Conservation (phyloP, 2,113 vertebrate genomes). For the Spea multiplicata region DNA sequence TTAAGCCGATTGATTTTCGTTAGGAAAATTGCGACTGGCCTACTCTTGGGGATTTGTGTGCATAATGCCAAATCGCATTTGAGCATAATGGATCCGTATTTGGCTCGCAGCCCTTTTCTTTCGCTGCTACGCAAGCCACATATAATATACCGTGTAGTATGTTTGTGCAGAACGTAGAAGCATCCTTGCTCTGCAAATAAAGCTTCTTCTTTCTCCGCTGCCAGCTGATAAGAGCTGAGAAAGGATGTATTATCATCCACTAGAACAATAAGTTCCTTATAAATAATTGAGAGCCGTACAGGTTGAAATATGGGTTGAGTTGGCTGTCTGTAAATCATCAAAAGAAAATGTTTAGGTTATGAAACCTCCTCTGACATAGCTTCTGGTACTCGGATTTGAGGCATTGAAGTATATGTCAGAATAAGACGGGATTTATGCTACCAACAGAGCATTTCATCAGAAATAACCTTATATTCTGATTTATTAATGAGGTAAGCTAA, state of each 20-base stretch:
- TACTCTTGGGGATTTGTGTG: constrained; percentile 41
- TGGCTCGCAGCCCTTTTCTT: constrained; percentile 38
- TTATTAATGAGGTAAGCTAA: constrained; percentile 17
- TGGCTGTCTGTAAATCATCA: constrained; percentile 15
- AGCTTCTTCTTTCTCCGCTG: neutral
- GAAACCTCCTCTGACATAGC: neutral
- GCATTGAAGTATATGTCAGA: constrained; percentile 9
- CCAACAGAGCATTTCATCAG: constrained; percentile 17
- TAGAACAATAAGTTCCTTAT: constrained; percentile 5
- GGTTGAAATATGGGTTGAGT: constrained; percentile 3
- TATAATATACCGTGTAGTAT: constrained; percentile 7
- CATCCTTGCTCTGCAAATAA: too few species aligned
- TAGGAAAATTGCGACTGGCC: constrained; percentile 44
- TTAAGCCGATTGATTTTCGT: constrained; percentile 44
- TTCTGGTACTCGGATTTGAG: constrained; percentile 1
- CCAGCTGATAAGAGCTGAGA: constrained; percentile 5
- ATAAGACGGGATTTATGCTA: constrained; percentile 19
- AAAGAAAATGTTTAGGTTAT: constrained; percentile 8
- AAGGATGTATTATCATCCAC: constrained; percentile 18
- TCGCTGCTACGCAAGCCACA: neutral
- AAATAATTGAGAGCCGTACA: neutral
- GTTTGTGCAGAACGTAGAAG: constrained; percentile 7
- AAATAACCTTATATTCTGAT: neutral
- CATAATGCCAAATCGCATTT: constrained; percentile 44
- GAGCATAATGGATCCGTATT: constrained; percentile 42